A percentile compares a stretch with the other conserved stretches of the same genome.
Evolutionary conservation across 2,113 vertebrate genomes (phyloP).

Genomic region (Hydrochoerus hydrochaeris): DNA sequence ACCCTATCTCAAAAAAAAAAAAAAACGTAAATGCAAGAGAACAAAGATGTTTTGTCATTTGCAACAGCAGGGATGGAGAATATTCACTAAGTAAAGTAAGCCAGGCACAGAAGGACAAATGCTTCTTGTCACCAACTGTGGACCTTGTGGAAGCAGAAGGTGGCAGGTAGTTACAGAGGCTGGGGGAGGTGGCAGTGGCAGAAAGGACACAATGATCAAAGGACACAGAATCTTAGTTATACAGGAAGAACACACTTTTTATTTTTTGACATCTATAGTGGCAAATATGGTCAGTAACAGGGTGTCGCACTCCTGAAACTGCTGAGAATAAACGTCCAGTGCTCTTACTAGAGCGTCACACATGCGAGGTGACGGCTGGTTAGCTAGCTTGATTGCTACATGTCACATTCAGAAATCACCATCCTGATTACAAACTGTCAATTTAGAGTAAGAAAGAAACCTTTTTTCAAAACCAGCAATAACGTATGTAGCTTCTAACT

Average conservation of each 20-base stretch:
- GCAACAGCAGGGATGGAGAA: neutral
- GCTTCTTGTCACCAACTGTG: accelerated
- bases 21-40: neutral
- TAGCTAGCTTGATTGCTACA: neutral
- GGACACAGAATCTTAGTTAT: neutral
- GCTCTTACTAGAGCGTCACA: neutral
- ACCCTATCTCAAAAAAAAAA: too few relatives aligned
- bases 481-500: too few relatives aligned
- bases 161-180: neutral
- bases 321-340: neutral
- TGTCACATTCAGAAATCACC: too few relatives aligned
- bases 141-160: too few relatives aligned
- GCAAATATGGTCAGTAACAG: neutral
- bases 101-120: neutral
- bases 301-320: neutral
- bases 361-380: neutral
- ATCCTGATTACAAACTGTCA: neutral
- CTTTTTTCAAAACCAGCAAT: neutral
- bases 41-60: neutral
- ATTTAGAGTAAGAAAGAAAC: neutral
- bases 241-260: neutral
- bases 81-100: neutral
- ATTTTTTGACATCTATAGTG: neutral
- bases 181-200: neutral
- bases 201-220: neutral